A percentile compares a stretch with the other conserved stretches of the same genome.
phyloP scores from a whole-genome alignment of 2,797 vertebrate genomes.

The Ceryle rudis region DNA sequence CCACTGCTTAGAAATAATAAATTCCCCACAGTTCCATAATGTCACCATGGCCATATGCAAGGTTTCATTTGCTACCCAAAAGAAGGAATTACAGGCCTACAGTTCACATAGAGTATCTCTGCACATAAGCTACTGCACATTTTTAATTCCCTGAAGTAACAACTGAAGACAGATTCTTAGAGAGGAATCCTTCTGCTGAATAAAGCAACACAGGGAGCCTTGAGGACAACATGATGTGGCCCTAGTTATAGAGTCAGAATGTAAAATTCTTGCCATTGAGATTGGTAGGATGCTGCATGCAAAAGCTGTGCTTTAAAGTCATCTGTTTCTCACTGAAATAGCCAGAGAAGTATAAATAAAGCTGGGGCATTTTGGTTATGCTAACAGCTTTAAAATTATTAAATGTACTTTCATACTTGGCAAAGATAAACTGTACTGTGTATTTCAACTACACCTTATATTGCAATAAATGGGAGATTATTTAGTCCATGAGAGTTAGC shows the following conservation, averaged over 20 bases:
- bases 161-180: not conserved
- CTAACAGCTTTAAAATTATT: not conserved
- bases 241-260: not conserved
- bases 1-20: not conserved
- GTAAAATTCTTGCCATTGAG: not conserved
- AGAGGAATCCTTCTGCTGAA: not conserved
- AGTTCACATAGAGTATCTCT: not conserved
- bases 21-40: not conserved
- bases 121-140: not conserved
- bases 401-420: not conserved
- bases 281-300: rapidly evolving
- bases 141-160: not conserved
- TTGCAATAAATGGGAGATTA: slow-evolving; percentile 11
- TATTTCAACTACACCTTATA: not conserved
- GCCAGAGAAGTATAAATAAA: not conserved
- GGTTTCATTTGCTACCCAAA: not conserved
- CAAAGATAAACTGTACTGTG: not conserved
- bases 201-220: not conserved
- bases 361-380: rapidly evolving
- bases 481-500: not conserved
- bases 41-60: not conserved
- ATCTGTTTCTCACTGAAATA: slow-evolving; percentile 4
- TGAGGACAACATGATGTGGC: not conserved
- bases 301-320: not conserved
- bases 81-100: not conserved